Evolutionary conservation across 2,888 invertebrate species (phyloP).

Genomic region (Torymus tubicola): DNA sequence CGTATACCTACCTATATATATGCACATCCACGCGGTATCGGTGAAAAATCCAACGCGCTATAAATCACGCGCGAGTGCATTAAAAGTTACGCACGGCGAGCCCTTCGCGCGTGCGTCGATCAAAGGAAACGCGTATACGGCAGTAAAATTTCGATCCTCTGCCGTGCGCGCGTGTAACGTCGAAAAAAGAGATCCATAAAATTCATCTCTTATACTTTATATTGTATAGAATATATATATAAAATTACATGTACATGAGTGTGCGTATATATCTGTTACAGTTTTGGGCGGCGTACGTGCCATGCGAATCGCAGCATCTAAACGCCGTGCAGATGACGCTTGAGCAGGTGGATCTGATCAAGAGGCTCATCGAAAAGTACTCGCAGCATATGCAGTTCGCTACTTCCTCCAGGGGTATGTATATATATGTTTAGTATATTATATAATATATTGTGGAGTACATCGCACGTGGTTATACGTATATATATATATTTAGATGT

Average conservation of each 20-base stretch:
- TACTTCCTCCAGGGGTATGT: constrained; percentile 83
- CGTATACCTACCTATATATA: too few species aligned
- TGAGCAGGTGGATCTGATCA: constrained; percentile 86
- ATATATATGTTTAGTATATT: neutral
- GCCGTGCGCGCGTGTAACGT: too few species aligned
- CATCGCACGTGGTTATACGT: too few species aligned
- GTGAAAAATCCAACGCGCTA: too few species aligned
- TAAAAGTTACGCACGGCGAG: too few species aligned
- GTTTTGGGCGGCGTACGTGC: constrained; percentile 87
- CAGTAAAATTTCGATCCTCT: constrained; percentile 40
- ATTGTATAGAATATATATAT: neutral
- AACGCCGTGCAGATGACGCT: constrained; percentile 85
- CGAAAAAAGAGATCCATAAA: neutral
- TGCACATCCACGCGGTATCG: too few species aligned
- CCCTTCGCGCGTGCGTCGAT: neutral
- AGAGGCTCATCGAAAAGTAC: constrained; percentile 83
- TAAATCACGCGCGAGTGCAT: too few species aligned
- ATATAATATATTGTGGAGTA: too few species aligned
- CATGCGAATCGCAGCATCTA: constrained; percentile 83
- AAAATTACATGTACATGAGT: too few species aligned
- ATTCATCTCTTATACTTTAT: too few species aligned
- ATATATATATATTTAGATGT: too few species aligned
- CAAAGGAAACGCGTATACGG: neutral
- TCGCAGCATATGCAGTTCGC: constrained; percentile 81
- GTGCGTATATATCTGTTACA: constrained; percentile 75